A percentile compares a stretch with the other conserved stretches of the same genome.
Conservation (phyloP, 2,797 vertebrate species). For the Tangara arthus region DNA sequence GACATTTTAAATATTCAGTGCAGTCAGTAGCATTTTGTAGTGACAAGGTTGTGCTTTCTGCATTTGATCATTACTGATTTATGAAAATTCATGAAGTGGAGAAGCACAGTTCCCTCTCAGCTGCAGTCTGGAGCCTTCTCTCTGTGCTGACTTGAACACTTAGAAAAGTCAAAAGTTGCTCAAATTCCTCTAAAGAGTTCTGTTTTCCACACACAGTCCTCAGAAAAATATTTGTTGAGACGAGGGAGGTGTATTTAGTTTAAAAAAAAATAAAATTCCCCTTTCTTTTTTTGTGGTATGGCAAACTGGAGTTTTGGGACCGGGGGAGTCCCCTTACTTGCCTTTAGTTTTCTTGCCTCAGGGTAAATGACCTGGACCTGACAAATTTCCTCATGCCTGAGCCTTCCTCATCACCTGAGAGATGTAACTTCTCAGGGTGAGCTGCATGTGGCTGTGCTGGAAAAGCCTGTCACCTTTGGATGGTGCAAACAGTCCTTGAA, state of each 20-base stretch:
- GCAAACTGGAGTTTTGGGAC: neutral
- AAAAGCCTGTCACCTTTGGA: neutral
- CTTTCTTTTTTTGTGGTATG: neutral
- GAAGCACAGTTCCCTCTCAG: neutral
- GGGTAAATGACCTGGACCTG: neutral
- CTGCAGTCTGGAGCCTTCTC: neutral
- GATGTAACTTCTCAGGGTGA: neutral
- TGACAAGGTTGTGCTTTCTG: slow-evolving; percentile 2
- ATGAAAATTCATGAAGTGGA: neutral
- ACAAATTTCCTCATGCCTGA: neutral
- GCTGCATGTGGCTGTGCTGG: neutral
- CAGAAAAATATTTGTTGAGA: neutral
- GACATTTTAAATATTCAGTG: slow-evolving; percentile 8
- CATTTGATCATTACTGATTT: slow-evolving; percentile 24
- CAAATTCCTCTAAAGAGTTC: neutral
- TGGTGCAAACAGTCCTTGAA: neutral
- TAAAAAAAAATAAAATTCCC: accelerated
- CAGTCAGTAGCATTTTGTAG: neutral
- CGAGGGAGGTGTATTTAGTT: neutral
- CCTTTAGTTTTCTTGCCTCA: neutral
- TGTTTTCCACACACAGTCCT: neutral
- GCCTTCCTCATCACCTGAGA: neutral
- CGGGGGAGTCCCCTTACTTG: neutral
- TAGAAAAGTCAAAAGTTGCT: neutral
- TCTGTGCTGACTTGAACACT: neutral